phyloP scores from a whole-genome alignment of 2,113 vertebrate genomes.

The Gadus chalcogrammus region DNA sequence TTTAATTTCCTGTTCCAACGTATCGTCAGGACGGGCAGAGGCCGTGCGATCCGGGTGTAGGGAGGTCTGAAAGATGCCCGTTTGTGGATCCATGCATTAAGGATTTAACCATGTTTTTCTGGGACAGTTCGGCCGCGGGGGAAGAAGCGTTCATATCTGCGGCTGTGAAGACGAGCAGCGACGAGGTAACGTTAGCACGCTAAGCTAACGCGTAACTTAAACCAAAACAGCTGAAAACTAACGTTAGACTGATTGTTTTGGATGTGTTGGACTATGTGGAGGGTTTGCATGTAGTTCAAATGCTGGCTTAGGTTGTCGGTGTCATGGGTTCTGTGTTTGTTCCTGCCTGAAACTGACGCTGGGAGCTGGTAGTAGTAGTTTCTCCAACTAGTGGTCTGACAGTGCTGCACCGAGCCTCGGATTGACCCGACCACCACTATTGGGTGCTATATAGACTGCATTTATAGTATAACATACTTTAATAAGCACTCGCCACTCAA shows the following conservation, averaged over 20 bases:
- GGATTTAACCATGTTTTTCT: conserved; percentile 44
- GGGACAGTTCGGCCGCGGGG: conserved; percentile 39
- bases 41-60: conserved; percentile 27
- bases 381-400: conserved; percentile 62
- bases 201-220: conserved; percentile 48
- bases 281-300: rapidly evolving
- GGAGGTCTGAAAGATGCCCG: neutral
- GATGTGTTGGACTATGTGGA: neutral
- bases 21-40: conserved; percentile 30
- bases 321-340: neutral
- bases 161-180: conserved; percentile 28
- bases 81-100: conserved; percentile 25
- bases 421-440: too few relatives aligned
- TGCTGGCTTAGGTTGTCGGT: neutral
- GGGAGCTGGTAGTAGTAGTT: neutral
- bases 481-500: too few relatives aligned
- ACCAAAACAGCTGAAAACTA: conserved; percentile 15
- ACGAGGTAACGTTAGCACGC: conserved; percentile 59
- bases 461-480: too few relatives aligned
- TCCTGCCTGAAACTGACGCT: conserved; percentile 11
- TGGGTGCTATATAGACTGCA: too few relatives aligned
- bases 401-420: conserved; percentile 13
- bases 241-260: neutral
- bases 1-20: conserved; percentile 58
- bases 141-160: conserved; percentile 47